Evolutionary conservation across 2,888 invertebrate genomes (phyloP).

Genomic region (Tiliacea citrago): DNA sequence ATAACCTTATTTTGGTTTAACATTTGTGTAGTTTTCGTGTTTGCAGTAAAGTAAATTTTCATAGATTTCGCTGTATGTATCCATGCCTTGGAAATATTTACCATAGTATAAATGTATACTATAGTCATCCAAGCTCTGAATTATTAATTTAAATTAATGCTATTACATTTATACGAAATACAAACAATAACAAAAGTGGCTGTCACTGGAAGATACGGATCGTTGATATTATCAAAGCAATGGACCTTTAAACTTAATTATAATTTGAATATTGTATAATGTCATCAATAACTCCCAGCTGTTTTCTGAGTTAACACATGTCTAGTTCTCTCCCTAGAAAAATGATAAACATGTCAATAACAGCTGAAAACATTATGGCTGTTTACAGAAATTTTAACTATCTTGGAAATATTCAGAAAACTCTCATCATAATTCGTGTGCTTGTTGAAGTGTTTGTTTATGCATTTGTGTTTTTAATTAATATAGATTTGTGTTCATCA

Average conservation of each 20-base stretch:
- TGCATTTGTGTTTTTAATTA: neutral
- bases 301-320: neutral
- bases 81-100: neutral
- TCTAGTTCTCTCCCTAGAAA: neutral
- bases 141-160: neutral
- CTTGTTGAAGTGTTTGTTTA: conserved; percentile 16
- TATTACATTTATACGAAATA: neutral
- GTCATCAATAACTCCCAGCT: conserved; percentile 25
- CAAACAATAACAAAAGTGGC: conserved; percentile 3
- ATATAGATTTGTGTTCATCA: neutral
- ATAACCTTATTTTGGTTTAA: conserved; percentile 7
- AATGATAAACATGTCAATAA: conserved; percentile 29
- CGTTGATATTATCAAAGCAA: conserved; percentile 5
- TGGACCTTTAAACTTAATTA: conserved; percentile 5
- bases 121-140: neutral
- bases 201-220: conserved; percentile 18
- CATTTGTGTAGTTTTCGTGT: neutral
- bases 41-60: neutral
- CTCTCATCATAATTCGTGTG: conserved; percentile 12
- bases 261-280: conserved; percentile 14
- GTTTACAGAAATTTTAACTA: conserved; percentile 21
- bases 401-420: neutral
- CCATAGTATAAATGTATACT: neutral
- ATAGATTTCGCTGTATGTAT: neutral
- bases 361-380: conserved; percentile 25